A percentile compares a stretch with the other conserved stretches of the same genome.
These are phyloP conservation scores for Triops cancriformis DNA, from an alignment of 1,140 invertebrate species.

Conservation along the genomic window DNA sequence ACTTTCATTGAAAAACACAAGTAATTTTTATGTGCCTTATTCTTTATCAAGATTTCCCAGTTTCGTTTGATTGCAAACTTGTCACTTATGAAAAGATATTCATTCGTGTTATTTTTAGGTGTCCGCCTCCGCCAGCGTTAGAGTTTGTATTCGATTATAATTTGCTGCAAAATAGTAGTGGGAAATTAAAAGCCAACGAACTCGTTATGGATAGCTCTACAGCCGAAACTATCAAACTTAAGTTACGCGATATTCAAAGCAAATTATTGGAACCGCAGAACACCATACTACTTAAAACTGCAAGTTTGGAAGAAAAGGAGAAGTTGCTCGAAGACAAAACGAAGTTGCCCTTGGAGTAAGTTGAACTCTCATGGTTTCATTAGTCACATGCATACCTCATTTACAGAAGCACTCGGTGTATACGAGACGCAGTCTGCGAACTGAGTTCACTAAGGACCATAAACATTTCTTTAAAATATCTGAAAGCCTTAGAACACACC, in stretches of 20 bases:
- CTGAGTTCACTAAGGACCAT: no score
- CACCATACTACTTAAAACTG: conserved; percentile 46
- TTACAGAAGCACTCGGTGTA: no score
- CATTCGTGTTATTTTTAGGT: background rate
- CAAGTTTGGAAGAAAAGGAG: conserved; percentile 51
- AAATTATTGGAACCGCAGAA: background rate
- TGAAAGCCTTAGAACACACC: no score
- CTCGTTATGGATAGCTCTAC: conserved; percentile 85
- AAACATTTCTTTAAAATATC: no score
- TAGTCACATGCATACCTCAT: no score
- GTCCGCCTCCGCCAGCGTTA: conserved; percentile 39
- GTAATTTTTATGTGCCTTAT: conserved; percentile 46
- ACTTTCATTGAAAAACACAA: conserved; percentile 74
- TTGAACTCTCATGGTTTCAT: no score
- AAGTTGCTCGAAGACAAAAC: conserved; percentile 38
- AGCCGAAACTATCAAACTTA: conserved; percentile 70
- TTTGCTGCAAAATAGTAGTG: conserved; percentile 55
- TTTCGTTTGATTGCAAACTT: no score
- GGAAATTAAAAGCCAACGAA: conserved; percentile 62
- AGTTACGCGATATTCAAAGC: conserved; percentile 50
- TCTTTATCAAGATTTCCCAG: no score
- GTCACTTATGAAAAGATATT: no score
- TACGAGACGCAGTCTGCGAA: no score
- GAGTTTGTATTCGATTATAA: conserved; percentile 74
- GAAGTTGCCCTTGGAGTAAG: conserved; percentile 52